Evolutionary conservation across 92 coral and sea anemone genomes (phyloP).

Genomic region (Zoanthus sansibaricus): DNA sequence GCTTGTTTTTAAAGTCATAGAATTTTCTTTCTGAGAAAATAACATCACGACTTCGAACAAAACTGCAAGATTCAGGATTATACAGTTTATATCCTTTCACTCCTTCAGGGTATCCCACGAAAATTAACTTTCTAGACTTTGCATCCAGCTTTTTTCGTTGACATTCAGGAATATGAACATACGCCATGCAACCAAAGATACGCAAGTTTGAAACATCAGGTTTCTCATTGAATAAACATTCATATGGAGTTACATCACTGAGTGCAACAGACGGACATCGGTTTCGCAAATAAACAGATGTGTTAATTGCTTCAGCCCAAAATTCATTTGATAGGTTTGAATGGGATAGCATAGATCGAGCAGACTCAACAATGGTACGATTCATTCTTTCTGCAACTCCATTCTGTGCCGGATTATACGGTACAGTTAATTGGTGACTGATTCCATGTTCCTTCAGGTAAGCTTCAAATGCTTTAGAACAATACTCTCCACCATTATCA

Average conservation of each 20-base stretch:
- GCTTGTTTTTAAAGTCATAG: conserved; percentile 25
- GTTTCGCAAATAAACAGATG: conserved; percentile 22
- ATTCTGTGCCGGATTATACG: conserved; percentile 51
- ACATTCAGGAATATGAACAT: conserved; percentile 35
- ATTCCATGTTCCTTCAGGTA: conserved; percentile 51
- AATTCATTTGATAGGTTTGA: conserved; percentile 29
- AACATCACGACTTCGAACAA: conserved; percentile 29
- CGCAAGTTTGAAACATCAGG: conserved; percentile 41
- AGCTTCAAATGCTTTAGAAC: conserved; percentile 38
- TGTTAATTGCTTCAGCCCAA: conserved; percentile 51
- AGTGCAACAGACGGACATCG: conserved; percentile 29
- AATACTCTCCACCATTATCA: conserved; percentile 39
- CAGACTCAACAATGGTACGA: conserved; percentile 30
- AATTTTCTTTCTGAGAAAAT: conserved; percentile 28
- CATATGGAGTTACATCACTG: conserved; percentile 22
- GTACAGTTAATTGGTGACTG: conserved; percentile 45
- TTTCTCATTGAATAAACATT: conserved; percentile 25
- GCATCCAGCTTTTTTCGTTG: conserved; percentile 43
- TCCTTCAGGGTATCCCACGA: conserved; percentile 42
- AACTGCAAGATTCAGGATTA: conserved; percentile 16
- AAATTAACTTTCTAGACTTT: conserved; percentile 32
- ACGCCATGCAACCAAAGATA: conserved; percentile 34
- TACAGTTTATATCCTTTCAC: conserved; percentile 42
- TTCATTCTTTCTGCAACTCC: conserved; percentile 39
- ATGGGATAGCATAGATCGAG: conserved; percentile 46